Conservation (phyloP, 2,888 invertebrate genomes). For the Amiota communis region DNA sequence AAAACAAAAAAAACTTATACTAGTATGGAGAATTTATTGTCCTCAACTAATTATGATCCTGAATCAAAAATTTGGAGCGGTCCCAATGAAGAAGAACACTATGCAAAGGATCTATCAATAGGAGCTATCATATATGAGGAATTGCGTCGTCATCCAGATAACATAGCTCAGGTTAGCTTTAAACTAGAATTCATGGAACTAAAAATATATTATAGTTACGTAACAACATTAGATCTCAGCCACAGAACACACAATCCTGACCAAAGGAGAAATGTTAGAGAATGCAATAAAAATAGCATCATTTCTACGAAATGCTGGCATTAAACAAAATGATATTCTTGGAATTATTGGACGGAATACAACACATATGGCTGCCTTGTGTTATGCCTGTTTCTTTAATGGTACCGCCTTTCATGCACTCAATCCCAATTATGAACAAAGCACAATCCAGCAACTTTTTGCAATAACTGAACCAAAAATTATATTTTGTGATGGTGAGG, state of each 20-base stretch:
- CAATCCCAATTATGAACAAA: slow-evolving; percentile 37
- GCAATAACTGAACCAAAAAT: slow-evolving; percentile 34
- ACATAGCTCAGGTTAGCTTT: slow-evolving; percentile 37
- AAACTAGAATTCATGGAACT: neutral
- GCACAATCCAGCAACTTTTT: slow-evolving; percentile 34
- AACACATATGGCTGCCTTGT: slow-evolving; percentile 48
- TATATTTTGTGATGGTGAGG: slow-evolving; percentile 43
- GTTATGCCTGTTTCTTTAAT: slow-evolving; percentile 47
- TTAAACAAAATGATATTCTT: slow-evolving; percentile 50
- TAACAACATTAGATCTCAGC: slow-evolving; percentile 33
- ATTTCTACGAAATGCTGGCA: slow-evolving; percentile 37
- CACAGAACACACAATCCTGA: slow-evolving; percentile 36
- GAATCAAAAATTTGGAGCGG: slow-evolving; percentile 33
- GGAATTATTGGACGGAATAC: slow-evolving; percentile 53
- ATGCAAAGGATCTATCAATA: slow-evolving; percentile 35
- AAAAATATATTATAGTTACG: too few species aligned
- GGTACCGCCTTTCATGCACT: slow-evolving; percentile 51
- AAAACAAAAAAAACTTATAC: too few species aligned
- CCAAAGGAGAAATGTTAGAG: slow-evolving; percentile 27
- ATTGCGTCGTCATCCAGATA: slow-evolving; percentile 39
- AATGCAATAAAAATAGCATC: slow-evolving; percentile 44
- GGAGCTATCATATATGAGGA: slow-evolving; percentile 40
- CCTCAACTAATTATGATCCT: slow-evolving; percentile 27
- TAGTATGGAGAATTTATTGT: too few species aligned
- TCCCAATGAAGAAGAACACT: slow-evolving; percentile 19